Evolutionary conservation across 2,797 vertebrate species (phyloP).

Genomic region (Morus bassanus): DNA sequence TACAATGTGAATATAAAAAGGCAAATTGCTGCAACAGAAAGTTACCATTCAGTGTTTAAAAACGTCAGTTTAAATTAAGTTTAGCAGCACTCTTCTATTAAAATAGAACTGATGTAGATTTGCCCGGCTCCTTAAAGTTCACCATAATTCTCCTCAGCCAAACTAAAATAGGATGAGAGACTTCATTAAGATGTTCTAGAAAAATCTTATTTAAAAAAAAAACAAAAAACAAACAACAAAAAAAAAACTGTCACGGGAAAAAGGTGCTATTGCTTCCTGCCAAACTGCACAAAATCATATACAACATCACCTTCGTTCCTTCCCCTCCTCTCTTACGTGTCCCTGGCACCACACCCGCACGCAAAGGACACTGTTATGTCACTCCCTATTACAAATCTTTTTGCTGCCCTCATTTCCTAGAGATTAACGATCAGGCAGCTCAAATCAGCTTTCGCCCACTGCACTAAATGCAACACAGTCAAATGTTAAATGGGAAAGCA

Average conservation of each 20-base stretch:
- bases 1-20: neutral
- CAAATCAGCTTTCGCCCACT: constrained; percentile 16
- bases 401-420: constrained; percentile 39
- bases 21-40: neutral
- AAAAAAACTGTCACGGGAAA: neutral
- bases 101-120: neutral
- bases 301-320: neutral
- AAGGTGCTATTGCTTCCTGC: neutral
- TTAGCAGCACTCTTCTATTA: neutral
- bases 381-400: constrained; percentile 1
- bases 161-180: neutral
- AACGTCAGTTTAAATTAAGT: neutral
- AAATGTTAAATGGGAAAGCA: neutral
- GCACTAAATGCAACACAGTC: neutral
- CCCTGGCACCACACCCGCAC: neutral
- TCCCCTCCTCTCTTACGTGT: neutral
- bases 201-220: neutral
- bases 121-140: neutral
- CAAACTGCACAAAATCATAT: neutral
- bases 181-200: neutral
- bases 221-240: neutral
- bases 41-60: neutral
- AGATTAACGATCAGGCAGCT: constrained; percentile 29
- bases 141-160: neutral
- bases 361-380: neutral